Conservation (phyloP, 2,113 vertebrate species). For the Tachycineta bicolor region DNA sequence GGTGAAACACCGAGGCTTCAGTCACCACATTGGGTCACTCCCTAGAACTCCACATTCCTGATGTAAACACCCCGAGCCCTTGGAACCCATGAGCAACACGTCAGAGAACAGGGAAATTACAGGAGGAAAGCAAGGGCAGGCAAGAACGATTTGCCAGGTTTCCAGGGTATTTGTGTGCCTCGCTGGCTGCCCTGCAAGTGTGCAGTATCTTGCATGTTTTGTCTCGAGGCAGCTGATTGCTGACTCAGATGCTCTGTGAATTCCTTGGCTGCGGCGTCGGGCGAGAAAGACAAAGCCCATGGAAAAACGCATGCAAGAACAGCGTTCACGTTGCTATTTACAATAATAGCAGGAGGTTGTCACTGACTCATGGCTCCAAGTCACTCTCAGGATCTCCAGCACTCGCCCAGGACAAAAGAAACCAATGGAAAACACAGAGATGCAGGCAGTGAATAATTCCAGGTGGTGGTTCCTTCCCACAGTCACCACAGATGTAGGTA, state of each 20-base stretch:
- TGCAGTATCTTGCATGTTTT: conserved; percentile 44
- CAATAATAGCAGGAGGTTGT: conserved; percentile 52
- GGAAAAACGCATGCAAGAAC: conserved; percentile 29
- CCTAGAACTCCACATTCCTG: conserved; percentile 23
- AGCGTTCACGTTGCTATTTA: conserved; percentile 56
- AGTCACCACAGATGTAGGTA: background rate
- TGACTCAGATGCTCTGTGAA: conserved; percentile 65
- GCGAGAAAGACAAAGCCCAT: conserved; percentile 9
- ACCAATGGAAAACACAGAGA: background rate
- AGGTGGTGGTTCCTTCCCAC: conserved; percentile 19
- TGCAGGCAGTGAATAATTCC: background rate
- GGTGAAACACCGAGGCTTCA: background rate
- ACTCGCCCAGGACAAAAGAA: conserved; percentile 14
- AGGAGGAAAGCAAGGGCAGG: conserved; percentile 19
- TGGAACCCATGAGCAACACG: background rate
- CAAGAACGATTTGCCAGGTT: conserved; percentile 20
- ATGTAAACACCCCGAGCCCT: conserved; percentile 23
- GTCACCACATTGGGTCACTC: conserved; percentile 7
- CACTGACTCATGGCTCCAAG: conserved; percentile 53
- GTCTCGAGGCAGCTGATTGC: conserved; percentile 61
- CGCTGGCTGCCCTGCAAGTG: background rate
- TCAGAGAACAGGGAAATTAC: conserved; percentile 16
- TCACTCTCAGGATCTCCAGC: conserved; percentile 2
- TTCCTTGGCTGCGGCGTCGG: conserved; percentile 28
- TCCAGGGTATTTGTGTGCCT: conserved; percentile 12